Evolutionary conservation across 2,888 invertebrate species (phyloP), one percentile per base, ranked within the genome.

Genomic region (Nymphalis polychloros): DNA sequence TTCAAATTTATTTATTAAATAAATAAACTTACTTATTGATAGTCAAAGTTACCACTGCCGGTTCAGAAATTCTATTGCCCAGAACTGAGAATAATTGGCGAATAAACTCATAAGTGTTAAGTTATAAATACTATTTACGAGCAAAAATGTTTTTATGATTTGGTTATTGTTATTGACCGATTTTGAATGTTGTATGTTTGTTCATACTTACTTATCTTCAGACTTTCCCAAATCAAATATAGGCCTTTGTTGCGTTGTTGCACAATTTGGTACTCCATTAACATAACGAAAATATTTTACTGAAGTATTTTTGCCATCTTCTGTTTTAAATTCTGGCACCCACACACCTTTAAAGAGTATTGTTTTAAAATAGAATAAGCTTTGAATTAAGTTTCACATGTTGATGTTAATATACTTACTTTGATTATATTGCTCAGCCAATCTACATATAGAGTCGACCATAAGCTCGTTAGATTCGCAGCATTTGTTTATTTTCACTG

Each of bases 401-500:
- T 19, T 35, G 50, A 27, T 13, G 49, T 66, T 8, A 31, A 62
- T 41, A 64, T 79, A 89, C 90, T 88, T 83, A 93, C 93, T 93
- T 86, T 94, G 91, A 84, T 94, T 94, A 76, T 94, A 94, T 77
- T 93, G 89, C 78, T 94, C 93, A 57, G 94, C 93, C 79, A 93
- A 89, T 79, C 94, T 94, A 83, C 97, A 97, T 71, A 90, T 88
- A 67, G 93, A 92, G 79, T 95, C 95, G 52, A 96, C 91, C 83
- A 95, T 94, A 66, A 97, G 87, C 84, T 97, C 96, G 77, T 95
- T 93, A 63, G 89, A 86, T 81, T 95, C 95, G 86, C 97, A 97
- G 82, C 97, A 97, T 93, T 97, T 97, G 81, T 96, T 96, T 74
- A 97, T 94, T 78, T 92, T 92, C 35, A 96, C 89, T 23, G 89